Evolutionary conservation across 2,888 invertebrate genomes (phyloP), one percentile per base, ranked within the genome.

Genomic region (Baronia brevicornis): DNA sequence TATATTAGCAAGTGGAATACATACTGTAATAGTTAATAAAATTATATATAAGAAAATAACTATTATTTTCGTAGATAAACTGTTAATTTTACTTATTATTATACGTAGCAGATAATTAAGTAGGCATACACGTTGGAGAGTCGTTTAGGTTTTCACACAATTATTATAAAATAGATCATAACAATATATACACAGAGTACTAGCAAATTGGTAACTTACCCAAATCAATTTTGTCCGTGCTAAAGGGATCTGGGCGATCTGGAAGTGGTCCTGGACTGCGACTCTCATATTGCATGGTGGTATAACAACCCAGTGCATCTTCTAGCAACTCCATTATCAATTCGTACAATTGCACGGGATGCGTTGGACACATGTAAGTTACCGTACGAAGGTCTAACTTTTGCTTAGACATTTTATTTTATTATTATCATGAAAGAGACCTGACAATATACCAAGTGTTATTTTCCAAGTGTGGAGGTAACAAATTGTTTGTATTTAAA

Each of bases 321-420:
- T 89, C 89, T 39, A 89, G 54, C 36, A 87, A 72, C 31, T 86
- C 77, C 53, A 86, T 48, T 20, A 88, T 69, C 37, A 82, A 60
- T 55, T 89, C 87, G 59, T 87, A 89, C 23, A 88, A 56, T 50
- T 87, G 86, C 21, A 89, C 84, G 3, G 88, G 88, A 41, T 88
- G 82, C 25, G 86, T 85, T 6, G 89, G 89, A 43, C 86, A 86
- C 84, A 90, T 84, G 54, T 88, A 89, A 1, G 89, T 88, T 40
- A 86, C 75, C 24, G 88, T 54, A 5, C 88, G 80, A 33, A 90
- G 57, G 43, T 80, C 75, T 35, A 51, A 46, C 44, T 68, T 73
- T 32, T 48, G 52, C 43, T 50, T 46, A 18, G 74, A 60, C 82
- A 80, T 82, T 48, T 51, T 66, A 21, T 15, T 28, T 11, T 10